Base-by-base conservation (phyloP, 2,888 invertebrate species). In the Trachelus iudaicus region DNA sequence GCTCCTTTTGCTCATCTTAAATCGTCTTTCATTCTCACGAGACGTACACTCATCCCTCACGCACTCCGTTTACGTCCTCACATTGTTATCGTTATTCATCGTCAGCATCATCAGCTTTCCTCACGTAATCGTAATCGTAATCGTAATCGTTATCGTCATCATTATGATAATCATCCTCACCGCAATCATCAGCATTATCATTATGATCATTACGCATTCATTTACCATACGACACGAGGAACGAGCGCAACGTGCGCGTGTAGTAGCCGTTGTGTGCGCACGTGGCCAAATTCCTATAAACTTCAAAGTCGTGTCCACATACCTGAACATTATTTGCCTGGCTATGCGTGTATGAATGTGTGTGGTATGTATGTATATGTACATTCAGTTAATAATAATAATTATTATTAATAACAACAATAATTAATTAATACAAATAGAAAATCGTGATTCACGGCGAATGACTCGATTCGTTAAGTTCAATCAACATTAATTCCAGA, bases 401-500 rank as follows among this genome's bases (percentile, higher is more conserved):
- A 90, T 90, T 88, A 91, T 90, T 90, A 90, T 89, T 90, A 91
- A 91, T 89, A 91, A 91, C 91, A 91, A 91, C 89, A 90, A 90
- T 90, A 89, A 89, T 89, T 87, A 89, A 89, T 88, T 89, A 89
- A 88, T 91, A 91, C 89, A 87, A 89, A 90, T 91, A 91, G 86
- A 90, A 91, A 91, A 91, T 91, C 89, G 88, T 90, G 86, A 87
- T 89, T 90, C 85, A 89, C 86, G 87, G 87, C 85, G 87, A 89
- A 89, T 91, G 89, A 90, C 87, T 89, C 82, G 87, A 83, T 86
- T 88, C 82, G 80, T 84, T 83, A 83, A 84, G 84, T 87, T 87
- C 83, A 80, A 86, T 87, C 85, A 86, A 88, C 86, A 85, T 85
- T 85, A 82, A 82, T 84, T 86, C 82, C 82, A 84, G 82, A 84